Conservation (phyloP, 2,113 vertebrate species). For the Callionymus lyra region DNA sequence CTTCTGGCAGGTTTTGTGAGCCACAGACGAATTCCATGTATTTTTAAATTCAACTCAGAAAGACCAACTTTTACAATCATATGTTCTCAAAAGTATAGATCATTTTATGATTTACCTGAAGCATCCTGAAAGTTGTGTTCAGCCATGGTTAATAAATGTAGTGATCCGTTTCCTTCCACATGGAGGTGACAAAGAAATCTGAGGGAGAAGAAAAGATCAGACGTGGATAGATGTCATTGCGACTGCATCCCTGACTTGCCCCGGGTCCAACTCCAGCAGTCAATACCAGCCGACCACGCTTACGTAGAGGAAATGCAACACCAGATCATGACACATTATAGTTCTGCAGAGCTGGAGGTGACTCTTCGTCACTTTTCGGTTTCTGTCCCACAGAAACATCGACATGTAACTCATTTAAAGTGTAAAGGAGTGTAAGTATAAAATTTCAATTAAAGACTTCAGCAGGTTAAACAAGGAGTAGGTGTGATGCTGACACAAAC, state of each 20-base stretch:
- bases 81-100: background rate
- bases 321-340: slow-evolving; percentile 2
- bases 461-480: no score
- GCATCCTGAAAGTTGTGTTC: background rate
- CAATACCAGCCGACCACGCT: slow-evolving; percentile 32
- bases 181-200: slow-evolving; percentile 2
- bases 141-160: background rate
- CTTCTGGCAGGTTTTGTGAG: slow-evolving; percentile 35
- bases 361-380: no score
- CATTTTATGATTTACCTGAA: background rate
- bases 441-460: no score
- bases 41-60: slow-evolving; percentile 18
- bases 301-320: slow-evolving; percentile 51
- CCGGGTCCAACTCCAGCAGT: background rate
- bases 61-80: background rate
- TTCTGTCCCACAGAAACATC: no score
- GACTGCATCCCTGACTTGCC: slow-evolving; percentile 3
- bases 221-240: background rate
- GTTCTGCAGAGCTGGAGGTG: no score
- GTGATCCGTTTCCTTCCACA: slow-evolving; percentile 9
- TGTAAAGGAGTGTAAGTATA: no score
- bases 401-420: no score
- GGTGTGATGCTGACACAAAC: no score
- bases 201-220: slow-evolving; percentile 8
- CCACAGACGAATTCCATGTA: slow-evolving; percentile 35